Percentiles rank a stretch among this genome's conserved stretches.
Evolutionary conservation across 2,113 vertebrate species (phyloP).

Genomic region (Phaethon lepturus): DNA sequence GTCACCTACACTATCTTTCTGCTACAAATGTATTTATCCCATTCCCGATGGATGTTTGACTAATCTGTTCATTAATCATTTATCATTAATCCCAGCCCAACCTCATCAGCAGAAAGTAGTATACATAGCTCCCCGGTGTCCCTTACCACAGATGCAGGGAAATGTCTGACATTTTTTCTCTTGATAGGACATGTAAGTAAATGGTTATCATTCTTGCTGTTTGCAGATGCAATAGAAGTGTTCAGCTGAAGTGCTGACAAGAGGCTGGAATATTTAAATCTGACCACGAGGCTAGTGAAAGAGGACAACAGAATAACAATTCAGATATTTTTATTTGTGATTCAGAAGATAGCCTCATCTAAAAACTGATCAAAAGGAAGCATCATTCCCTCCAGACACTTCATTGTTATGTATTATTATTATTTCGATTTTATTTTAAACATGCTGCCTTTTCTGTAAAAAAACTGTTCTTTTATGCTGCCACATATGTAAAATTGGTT

Average conservation of each 20-base stretch:
- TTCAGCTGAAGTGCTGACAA: conserved; percentile 31
- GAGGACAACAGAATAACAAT: background rate
- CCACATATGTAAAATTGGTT: background rate
- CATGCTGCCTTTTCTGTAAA: background rate
- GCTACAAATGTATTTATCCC: background rate
- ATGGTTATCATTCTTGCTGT: conserved; percentile 41
- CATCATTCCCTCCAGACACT: background rate
- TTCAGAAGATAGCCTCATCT: background rate
- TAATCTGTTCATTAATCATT: conserved; percentile 50
- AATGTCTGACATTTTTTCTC: conserved; percentile 39
- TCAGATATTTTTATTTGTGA: background rate
- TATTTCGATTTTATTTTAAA: background rate
- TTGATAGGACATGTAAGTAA: conserved; percentile 38
- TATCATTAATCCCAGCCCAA: conserved; percentile 14
- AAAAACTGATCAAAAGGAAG: background rate
- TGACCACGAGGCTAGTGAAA: background rate
- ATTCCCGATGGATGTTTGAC: background rate
- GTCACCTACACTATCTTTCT: background rate
- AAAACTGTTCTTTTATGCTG: background rate
- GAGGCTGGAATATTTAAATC: conserved; percentile 43
- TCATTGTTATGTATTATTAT: background rate
- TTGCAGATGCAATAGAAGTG: conserved; percentile 53
- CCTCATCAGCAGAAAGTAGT: conserved; percentile 26
- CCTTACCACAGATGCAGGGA: background rate
- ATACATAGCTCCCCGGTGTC: background rate